Base-by-base conservation (phyloP, 2,113 vertebrate genomes). In the Eublepharis macularius region DNA sequence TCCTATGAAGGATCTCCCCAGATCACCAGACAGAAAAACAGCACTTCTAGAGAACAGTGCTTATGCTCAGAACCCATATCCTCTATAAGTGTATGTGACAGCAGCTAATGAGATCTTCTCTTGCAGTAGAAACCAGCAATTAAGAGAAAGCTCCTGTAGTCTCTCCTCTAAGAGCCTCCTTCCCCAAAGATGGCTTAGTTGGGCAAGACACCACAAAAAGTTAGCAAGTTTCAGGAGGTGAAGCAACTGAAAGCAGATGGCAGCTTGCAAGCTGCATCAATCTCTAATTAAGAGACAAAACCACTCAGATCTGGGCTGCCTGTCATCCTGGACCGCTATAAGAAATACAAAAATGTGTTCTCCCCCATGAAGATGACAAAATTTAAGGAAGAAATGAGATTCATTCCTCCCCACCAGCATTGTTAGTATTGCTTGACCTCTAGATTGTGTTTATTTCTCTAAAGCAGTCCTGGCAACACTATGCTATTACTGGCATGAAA, bases 21-120 rank as follows among this genome's bases (percentile, higher is more conserved):
- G 34, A 26, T 76, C 45, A 41, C 13, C 24, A 57, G 29, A 76
- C 9, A 43, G 69, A 47, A 82, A 76, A 76, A 72, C 34, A n/a
- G 78, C 9, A 84, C 87, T 86, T 88, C 57, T 66, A 43, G 76
- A 83, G 26, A 70, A n/a, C 41, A 76, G 51, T 88, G 89, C 79
- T 88, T 57, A 19, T 72, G 14, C 68, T 63, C 11, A 9, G 8
- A 26, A 9, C 26, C 24, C 60, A 36, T 70, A 21, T 19, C 69
- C 69, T 39, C 36, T 17, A 39, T 17, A 21, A 39, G 34, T 29
- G 8, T n/a, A 6, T 66, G 26, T 13, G 21, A 39, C 19, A 41
- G 1, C 47, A n/a, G 8, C 21, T 76, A 75, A 19, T 70, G 26
- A 79, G 41, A 43, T 26, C 26, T 39, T 43, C 39, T 12, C 36